A percentile compares a stretch with the other conserved stretches of the same genome.
These are phyloP conservation scores for Margaritifera margaritifera DNA, from an alignment of 2,888 invertebrate species.

Conservation along the genomic window DNA sequence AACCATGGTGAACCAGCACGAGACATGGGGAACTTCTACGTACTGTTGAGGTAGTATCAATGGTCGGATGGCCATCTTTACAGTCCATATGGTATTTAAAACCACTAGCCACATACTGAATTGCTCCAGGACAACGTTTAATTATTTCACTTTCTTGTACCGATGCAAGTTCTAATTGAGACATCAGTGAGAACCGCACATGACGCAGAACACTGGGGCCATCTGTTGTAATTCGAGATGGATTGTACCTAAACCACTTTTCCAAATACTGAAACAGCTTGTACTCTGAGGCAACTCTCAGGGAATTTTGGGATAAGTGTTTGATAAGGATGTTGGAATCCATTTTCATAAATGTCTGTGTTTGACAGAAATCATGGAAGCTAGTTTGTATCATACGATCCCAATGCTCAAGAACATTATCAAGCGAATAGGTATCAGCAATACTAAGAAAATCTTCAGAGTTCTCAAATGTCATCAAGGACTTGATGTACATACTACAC, in stretches of 20 bases:
- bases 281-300: constrained; percentile 62
- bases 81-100: constrained; percentile 61
- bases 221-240: constrained; percentile 46
- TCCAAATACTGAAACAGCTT: constrained; percentile 62
- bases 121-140: constrained; percentile 50
- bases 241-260: constrained; percentile 63
- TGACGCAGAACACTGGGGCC: constrained; percentile 55
- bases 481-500: constrained; percentile 70
- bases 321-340: constrained; percentile 52
- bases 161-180: constrained; percentile 59
- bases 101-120: constrained; percentile 58
- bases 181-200: constrained; percentile 68
- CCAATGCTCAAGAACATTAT: constrained; percentile 63
- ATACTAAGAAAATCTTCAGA: constrained; percentile 68
- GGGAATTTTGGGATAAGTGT: constrained; percentile 58
- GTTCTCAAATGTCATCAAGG: constrained; percentile 68
- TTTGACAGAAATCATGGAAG: constrained; percentile 66
- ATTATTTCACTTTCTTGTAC: constrained; percentile 60
- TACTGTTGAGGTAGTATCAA: constrained; percentile 55
- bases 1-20: constrained; percentile 65
- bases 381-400: constrained; percentile 65
- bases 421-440: constrained; percentile 68
- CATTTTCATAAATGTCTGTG: constrained; percentile 64
- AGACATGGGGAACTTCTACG: constrained; percentile 53
- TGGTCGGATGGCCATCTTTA: constrained; percentile 62